Conservation (phyloP, 2,113 vertebrate species). For the Electrona antarctica region DNA sequence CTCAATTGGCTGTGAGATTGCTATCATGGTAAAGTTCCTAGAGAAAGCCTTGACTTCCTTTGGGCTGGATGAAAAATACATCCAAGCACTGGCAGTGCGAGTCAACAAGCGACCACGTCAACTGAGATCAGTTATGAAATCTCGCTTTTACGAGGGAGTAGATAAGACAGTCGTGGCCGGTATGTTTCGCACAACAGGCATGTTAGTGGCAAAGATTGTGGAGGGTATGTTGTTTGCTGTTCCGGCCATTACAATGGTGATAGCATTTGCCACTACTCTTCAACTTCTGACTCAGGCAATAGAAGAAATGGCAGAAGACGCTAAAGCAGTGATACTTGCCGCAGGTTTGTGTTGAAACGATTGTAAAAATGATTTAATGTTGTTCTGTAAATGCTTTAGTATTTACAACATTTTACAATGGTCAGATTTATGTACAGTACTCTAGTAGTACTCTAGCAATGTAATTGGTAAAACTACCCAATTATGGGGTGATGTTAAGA, state of each 20-base stretch:
- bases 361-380: too few relatives aligned
- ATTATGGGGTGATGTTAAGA: too few relatives aligned
- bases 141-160: slow-evolving; percentile 39
- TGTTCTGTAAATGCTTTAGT: too few relatives aligned
- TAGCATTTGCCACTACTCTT: slow-evolving; percentile 32
- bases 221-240: slow-evolving; percentile 24
- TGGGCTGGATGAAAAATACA: slow-evolving; percentile 67
- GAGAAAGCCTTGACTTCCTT: slow-evolving; percentile 60
- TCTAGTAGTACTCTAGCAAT: too few relatives aligned
- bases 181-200: slow-evolving; percentile 8
- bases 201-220: not conserved
- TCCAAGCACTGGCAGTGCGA: slow-evolving; percentile 64
- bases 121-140: slow-evolving; percentile 61
- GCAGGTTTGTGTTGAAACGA: slow-evolving; percentile 8
- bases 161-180: not conserved
- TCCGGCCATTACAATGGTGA: slow-evolving; percentile 26
- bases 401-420: too few relatives aligned
- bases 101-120: slow-evolving; percentile 66
- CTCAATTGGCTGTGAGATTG: slow-evolving; percentile 62
- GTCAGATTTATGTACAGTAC: too few relatives aligned
- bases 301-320: slow-evolving; percentile 28
- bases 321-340: slow-evolving; percentile 25
- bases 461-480: too few relatives aligned
- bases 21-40: slow-evolving; percentile 55
- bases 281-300: slow-evolving; percentile 26